phyloP scores from a whole-genome alignment of 1,140 invertebrate species.

The Eupeodes corollae region DNA sequence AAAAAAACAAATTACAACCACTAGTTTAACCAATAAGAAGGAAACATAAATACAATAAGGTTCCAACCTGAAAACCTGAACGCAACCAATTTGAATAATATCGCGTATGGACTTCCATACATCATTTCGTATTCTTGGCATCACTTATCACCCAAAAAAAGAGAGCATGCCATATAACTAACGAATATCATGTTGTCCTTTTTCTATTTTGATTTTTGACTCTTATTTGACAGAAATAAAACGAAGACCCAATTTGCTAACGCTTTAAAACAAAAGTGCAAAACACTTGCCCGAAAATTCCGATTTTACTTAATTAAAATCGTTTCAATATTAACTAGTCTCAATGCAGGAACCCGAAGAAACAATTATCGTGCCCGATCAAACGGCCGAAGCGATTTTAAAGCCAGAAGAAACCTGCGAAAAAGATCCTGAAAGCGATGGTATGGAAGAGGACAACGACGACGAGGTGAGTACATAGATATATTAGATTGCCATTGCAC shows the following conservation, averaged over 20 bases:
- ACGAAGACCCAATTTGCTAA: neutral
- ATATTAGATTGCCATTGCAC: too few relatives aligned
- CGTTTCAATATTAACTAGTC: too few relatives aligned
- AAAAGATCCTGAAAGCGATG: slow-evolving; percentile 32
- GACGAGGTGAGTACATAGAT: slow-evolving; percentile 20
- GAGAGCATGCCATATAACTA: too few relatives aligned
- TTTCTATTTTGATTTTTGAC: neutral
- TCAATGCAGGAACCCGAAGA: neutral
- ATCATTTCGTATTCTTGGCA: too few relatives aligned
- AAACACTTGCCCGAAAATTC: neutral
- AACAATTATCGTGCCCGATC: neutral
- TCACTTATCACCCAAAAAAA: too few relatives aligned
- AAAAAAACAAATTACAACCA: too few relatives aligned
- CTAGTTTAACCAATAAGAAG: too few relatives aligned
- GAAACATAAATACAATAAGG: too few relatives aligned
- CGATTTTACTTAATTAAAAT: neutral
- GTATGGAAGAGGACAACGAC: slow-evolving; percentile 27
- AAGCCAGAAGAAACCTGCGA: slow-evolving; percentile 7
- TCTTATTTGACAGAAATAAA: neutral
- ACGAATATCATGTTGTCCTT: too few relatives aligned
- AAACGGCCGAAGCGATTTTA: neutral
- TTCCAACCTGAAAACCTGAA: too few relatives aligned
- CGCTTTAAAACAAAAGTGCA: neutral
- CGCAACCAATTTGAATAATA: too few relatives aligned
- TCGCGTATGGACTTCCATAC: too few relatives aligned